Conservation (phyloP, 2,113 vertebrate genomes). For the Spilogale gracilis region DNA sequence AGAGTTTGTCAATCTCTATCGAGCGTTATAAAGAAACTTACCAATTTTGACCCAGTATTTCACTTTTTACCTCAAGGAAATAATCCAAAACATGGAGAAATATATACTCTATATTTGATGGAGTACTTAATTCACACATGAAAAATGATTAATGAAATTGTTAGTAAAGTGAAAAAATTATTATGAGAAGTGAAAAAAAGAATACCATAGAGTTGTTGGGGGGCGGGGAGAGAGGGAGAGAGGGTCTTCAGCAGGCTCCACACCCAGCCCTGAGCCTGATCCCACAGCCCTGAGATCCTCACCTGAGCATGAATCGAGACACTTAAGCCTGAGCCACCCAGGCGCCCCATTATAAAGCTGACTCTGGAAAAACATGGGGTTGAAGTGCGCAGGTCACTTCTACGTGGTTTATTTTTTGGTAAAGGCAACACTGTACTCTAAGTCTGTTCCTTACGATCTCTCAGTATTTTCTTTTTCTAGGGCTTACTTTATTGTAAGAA, state of each 20-base stretch:
- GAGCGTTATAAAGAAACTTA: constrained; percentile 31
- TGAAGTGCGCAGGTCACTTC: not conserved
- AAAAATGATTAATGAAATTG: constrained; percentile 27
- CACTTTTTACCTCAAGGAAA: constrained; percentile 12
- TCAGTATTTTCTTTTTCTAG: not conserved
- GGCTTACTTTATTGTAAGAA: not conserved
- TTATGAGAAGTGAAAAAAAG: not conserved
- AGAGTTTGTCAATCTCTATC: not conserved
- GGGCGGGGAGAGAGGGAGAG: not conserved
- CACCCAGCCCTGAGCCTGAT: not conserved
- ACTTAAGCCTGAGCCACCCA: not conserved
- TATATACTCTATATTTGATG: not conserved
- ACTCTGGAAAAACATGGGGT: not conserved
- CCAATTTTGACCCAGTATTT: constrained; percentile 2
- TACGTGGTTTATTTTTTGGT: not conserved
- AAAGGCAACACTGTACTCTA: not conserved
- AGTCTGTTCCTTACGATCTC: not conserved
- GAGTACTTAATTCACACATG: not conserved
- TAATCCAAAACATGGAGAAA: constrained; percentile 17
- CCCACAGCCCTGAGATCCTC: not conserved
- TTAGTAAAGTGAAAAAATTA: not conserved
- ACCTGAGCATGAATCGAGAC: not conserved
- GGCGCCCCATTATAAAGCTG: not conserved
- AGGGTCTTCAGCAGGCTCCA: not conserved
- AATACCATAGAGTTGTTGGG: not conserved